Evolutionary conservation across 2,888 invertebrate genomes (phyloP), one percentile per base, ranked within the genome.

Genomic region (Digitonthophagus gazella): DNA sequence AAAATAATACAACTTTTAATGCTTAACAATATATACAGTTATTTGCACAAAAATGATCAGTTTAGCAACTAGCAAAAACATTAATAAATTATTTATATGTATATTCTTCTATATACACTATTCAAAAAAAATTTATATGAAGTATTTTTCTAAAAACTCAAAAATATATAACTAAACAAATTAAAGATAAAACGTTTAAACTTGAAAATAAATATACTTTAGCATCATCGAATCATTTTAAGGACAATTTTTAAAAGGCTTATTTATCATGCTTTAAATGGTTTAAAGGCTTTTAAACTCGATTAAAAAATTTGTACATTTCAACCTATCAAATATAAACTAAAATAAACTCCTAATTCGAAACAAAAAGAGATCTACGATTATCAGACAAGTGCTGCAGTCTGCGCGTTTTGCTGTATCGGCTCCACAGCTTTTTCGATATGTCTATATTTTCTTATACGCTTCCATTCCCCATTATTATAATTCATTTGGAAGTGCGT

Each of bases 401-500:
- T 78, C 65, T 79, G 80, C 16, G 80, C 76, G 71, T 77, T 81
- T 67, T 79, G 79, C 20, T 80, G 76, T 55, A 82, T 75, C 69
- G 80, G 81, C 44, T 83, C 82, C 11, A 80, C 79, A 19, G 80
- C 75, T 73, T 79, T 82, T 70, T 91, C 93, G 74, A 92, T 86
- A 69, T 92, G 90, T 69, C 94, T 86, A 81, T 92, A 93, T 79
- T 97, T 97, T 83, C 96, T 95, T 76, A 97, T 92, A 76, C 92
- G 86, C 80, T 97, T 97, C 97, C 97, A 98, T 81, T 98, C 97
- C 20, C 98, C 98, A 67, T 95, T 97, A 80, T 93, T 93, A 84
- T 98, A 98, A 84, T 98, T 98, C 95, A 98, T 95, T 82, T 98
- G 96, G 89, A 98, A 98, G 83, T 96, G 96, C 73, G 95, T 97